phyloP scores from a whole-genome alignment of 2,113 vertebrate species.

The Colossoma macropomum region DNA sequence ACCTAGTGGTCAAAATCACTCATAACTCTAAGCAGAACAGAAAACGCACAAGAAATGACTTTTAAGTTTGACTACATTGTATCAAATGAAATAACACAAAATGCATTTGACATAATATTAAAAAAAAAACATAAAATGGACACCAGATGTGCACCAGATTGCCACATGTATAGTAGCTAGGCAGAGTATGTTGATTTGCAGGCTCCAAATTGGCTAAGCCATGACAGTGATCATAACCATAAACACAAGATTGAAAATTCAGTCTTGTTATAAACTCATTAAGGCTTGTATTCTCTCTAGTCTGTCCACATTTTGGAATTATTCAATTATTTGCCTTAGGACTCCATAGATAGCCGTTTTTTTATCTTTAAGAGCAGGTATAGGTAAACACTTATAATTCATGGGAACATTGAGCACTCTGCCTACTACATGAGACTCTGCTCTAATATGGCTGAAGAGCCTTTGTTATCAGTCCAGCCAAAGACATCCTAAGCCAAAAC shows the following conservation, averaged over 20 bases:
- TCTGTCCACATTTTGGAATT: neutral
- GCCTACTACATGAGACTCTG: too few species aligned
- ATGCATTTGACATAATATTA: neutral
- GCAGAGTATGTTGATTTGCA: conserved; percentile 5
- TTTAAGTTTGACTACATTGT: neutral
- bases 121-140: too few species aligned
- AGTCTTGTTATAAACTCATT: neutral
- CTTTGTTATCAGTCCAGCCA: conserved; percentile 6
- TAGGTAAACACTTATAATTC: too few species aligned
- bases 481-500: neutral
- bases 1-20: conserved; percentile 35
- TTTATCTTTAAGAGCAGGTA: too few species aligned
- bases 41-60: neutral
- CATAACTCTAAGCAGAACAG: neutral
- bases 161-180: too few species aligned
- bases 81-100: neutral
- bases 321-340: neutral
- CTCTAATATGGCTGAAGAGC: too few species aligned
- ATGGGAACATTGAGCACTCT: too few species aligned
- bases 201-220: neutral
- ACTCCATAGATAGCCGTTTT: too few species aligned
- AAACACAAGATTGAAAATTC: too few species aligned
- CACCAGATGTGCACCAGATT: too few species aligned
- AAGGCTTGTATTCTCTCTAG: neutral
- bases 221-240: too few species aligned